Evolutionary conservation across 2,113 vertebrate genomes (phyloP).

Genomic region (Scophthalmus maximus): DNA sequence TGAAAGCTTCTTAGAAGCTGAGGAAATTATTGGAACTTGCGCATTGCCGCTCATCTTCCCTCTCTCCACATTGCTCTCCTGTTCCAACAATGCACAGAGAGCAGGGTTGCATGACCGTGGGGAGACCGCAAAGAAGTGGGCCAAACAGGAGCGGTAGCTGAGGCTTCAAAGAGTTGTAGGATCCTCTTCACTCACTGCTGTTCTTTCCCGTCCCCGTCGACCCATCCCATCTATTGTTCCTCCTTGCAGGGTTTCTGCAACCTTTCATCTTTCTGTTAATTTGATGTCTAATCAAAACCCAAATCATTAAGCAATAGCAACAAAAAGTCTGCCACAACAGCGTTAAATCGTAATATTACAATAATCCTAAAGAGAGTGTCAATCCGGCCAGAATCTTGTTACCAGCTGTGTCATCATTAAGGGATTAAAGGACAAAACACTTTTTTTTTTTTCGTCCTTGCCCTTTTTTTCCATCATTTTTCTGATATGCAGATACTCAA

Average conservation of each 20-base stretch:
- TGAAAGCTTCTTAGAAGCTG: constrained; percentile 62
- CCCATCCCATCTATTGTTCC: constrained; percentile 30
- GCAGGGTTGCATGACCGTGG: constrained; percentile 40
- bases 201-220: constrained; percentile 41
- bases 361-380: constrained; percentile 11
- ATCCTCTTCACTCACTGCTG: no score
- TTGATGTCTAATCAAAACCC: constrained; percentile 38
- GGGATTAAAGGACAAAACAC: constrained; percentile 15
- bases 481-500: not conserved
- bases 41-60: constrained; percentile 41
- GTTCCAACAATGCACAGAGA: constrained; percentile 49
- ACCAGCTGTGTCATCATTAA: constrained; percentile 16
- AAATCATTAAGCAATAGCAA: constrained; percentile 21
- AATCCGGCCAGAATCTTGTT: not conserved
- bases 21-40: constrained; percentile 63
- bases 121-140: constrained; percentile 48
- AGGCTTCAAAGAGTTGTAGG: constrained; percentile 54
- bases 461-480: no score
- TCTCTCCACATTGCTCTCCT: constrained; percentile 39
- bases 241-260: constrained; percentile 6
- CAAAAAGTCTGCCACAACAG: not conserved
- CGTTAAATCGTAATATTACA: not conserved
- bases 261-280: constrained; percentile 41
- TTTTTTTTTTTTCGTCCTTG: not conserved
- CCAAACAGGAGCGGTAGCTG: constrained; percentile 47